These are phyloP conservation scores for Acanthurus leucopareius DNA, from an alignment of 2,797 vertebrate species.

Conservation along the genomic window DNA sequence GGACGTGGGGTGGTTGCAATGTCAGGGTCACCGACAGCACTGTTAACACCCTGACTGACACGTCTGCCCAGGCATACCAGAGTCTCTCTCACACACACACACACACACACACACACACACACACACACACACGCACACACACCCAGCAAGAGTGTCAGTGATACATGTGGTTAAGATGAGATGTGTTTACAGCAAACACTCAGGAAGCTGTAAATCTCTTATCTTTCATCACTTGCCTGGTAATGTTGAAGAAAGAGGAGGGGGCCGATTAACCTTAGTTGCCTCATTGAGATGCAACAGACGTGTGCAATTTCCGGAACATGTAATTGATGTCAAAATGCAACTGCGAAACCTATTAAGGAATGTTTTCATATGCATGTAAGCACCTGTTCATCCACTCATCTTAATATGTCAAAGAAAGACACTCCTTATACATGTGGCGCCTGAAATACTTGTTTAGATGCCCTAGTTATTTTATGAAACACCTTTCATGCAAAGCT, in stretches of 20 bases:
- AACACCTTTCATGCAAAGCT: neutral
- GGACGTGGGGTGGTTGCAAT: constrained; percentile 23
- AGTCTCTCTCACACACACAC: constrained; percentile 7
- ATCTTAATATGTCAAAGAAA: constrained; percentile 2
- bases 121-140: constrained; percentile 36
- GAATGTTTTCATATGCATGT: neutral
- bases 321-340: neutral
- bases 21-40: constrained; percentile 60
- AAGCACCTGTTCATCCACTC: constrained; percentile 12
- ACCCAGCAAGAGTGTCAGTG: constrained; percentile 16
- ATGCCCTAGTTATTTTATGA: neutral
- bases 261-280: neutral
- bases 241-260: constrained; percentile 7
- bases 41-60: constrained; percentile 62
- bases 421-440: neutral
- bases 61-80: constrained; percentile 34
- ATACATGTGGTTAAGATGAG: constrained; percentile 31
- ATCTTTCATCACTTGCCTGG: constrained; percentile 46
- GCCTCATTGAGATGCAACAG: neutral
- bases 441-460: neutral
- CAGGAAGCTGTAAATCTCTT: constrained; percentile 52
- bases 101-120: constrained; percentile 16
- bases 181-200: constrained; percentile 59
- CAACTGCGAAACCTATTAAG: neutral
- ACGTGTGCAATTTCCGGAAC: constrained; percentile 11